phyloP scores from a whole-genome alignment of 1,140 invertebrate species.

The Pemphigus obesinymphae region DNA sequence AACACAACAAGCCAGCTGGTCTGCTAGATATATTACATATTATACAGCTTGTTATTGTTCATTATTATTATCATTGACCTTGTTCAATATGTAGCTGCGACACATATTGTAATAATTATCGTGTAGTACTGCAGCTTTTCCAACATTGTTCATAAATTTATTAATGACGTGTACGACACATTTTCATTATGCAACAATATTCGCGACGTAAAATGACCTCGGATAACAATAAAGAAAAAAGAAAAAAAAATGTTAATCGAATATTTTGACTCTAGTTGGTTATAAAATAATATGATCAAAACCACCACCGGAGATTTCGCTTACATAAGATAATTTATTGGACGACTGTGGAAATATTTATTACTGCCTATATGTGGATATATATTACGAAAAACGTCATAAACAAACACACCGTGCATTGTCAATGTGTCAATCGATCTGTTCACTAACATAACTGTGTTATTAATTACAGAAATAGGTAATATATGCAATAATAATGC shows the following conservation, averaged over 20 bases:
- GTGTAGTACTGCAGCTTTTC: not conserved
- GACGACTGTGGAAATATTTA: not conserved
- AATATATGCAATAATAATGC: no score
- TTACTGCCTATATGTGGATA: no score
- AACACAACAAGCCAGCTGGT: not conserved
- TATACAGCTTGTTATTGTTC: not conserved
- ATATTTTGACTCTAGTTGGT: not conserved
- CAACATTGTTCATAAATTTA: not conserved
- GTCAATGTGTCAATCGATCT: no score
- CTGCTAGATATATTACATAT: no score
- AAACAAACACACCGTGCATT: no score
- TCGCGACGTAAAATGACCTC: not conserved
- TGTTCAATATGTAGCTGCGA: not conserved
- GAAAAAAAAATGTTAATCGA: not conserved
- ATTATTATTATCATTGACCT: conserved; percentile 3
- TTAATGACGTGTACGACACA: not conserved
- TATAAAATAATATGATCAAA: not conserved
- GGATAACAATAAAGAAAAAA: not conserved
- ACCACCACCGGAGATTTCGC: not conserved
- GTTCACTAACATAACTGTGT: no score
- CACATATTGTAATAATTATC: not conserved
- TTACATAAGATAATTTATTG: not conserved
- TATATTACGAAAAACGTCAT: no score
- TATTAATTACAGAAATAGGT: no score
- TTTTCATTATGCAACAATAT: not conserved